phyloP scores from a whole-genome alignment of 2,888 invertebrate species.

The Spialia ferax region DNA sequence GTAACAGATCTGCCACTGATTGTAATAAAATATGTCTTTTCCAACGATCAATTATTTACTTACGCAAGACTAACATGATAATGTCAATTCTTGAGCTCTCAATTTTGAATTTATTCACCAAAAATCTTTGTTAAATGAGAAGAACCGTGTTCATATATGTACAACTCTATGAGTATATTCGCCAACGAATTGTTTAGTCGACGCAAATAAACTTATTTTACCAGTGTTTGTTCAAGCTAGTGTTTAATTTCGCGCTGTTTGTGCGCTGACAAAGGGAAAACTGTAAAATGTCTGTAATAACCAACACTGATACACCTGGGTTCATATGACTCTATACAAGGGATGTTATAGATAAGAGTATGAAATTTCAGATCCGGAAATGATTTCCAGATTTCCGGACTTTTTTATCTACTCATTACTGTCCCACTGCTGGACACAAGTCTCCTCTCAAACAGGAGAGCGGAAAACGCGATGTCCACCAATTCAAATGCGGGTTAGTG shows the following conservation, averaged over 20 bases:
- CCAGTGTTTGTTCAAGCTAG: slow-evolving; percentile 59
- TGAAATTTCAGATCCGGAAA: no score
- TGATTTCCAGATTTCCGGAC: no score
- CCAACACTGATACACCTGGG: slow-evolving; percentile 15
- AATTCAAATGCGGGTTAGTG: no score
- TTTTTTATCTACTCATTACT: no score
- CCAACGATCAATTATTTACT: not conserved
- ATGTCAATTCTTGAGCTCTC: not conserved
- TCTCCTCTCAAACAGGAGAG: no score
- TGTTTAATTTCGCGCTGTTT: slow-evolving; percentile 58
- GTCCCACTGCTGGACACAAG: no score
- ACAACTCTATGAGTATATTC: not conserved
- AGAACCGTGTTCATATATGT: slow-evolving; percentile 23
- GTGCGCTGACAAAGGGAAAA: slow-evolving; percentile 45
- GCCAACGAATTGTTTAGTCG: slow-evolving; percentile 42
- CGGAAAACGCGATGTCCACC: no score
- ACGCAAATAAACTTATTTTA: slow-evolving; percentile 57
- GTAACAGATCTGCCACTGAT: no score
- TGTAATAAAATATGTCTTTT: no score
- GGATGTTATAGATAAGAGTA: no score
- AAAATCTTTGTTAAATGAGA: slow-evolving; percentile 8
- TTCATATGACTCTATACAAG: not conserved
- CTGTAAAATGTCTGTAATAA: slow-evolving; percentile 29
- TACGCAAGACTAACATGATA: not conserved
- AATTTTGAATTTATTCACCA: slow-evolving; percentile 18